Percentiles rank a stretch among this genome's conserved stretches.
Evolutionary conservation across 2,888 invertebrate genomes (phyloP).

Genomic region (Scaptomyza caliginosa): DNA sequence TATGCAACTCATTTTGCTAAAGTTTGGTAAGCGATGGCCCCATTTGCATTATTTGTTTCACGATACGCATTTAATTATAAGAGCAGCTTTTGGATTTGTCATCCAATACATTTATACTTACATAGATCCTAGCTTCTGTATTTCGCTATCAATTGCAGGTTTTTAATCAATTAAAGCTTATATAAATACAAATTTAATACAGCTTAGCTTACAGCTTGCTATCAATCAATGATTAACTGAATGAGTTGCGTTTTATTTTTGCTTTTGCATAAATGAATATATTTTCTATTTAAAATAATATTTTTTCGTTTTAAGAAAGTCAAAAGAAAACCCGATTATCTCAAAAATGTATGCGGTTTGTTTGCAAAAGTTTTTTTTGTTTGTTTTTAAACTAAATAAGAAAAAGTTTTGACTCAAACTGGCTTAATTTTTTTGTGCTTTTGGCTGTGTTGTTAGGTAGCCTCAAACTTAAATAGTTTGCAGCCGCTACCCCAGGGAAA

Average conservation of each 20-base stretch:
- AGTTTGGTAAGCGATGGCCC: conserved; percentile 11
- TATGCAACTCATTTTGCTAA: conserved; percentile 66
- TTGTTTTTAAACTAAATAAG: not conserved
- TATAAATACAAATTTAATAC: conserved; percentile 1
- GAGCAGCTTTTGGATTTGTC: conserved; percentile 31
- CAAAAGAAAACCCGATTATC: not conserved
- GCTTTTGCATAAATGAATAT: not conserved
- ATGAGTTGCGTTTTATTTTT: not conserved
- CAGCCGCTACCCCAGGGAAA: not conserved
- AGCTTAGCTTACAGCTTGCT: not conserved
- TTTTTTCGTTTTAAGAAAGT: not conserved
- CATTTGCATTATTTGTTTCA: conserved; percentile 70
- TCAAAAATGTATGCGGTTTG: not conserved
- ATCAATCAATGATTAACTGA: not conserved
- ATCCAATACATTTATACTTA: conserved; percentile 10
- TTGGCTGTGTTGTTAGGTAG: not conserved
- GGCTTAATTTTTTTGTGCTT: not conserved
- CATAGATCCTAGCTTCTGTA: conserved; percentile 2
- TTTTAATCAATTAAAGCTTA: conserved; percentile 22
- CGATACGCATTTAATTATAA: conserved; percentile 75
- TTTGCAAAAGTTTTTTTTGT: not conserved
- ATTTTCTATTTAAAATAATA: not conserved
- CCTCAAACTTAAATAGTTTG: not conserved
- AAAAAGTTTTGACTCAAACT: not conserved
- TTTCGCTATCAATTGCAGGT: not conserved